Base-by-base conservation (phyloP, 2,113 vertebrate genomes). In the Acrocephalus kingi region DNA sequence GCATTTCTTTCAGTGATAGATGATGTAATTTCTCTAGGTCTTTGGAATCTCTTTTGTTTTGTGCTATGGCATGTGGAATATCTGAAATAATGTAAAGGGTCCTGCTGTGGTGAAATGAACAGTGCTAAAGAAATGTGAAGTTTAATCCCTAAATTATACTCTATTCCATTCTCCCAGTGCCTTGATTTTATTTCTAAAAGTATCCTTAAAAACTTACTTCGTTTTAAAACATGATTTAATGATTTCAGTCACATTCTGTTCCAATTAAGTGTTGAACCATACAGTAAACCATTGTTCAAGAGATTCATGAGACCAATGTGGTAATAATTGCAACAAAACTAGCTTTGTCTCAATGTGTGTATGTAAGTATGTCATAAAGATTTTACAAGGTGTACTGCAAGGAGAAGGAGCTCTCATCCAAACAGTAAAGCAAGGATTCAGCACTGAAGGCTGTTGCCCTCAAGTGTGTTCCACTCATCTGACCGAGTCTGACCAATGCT, bases 261-360 rank as follows among this genome's bases (percentile, higher is more conserved):
- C 81, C 76, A 74, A 41, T 86, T 89, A 84, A 87, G 25, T 77
- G 41, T 77, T 64, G 84, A 95, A 84, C 64, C 30, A 41, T 91
- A 95, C 82, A 97, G 90, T 89, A 62, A 91, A 35, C 30, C 49
- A 80, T 90, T 96, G 95, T 96, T 93, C 45, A 81, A 51, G 61
- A 79, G 55, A 64, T 87, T 93, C 39, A 25, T 55, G 66, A 92
- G 62, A 90, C 35, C 61, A n/a, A 3, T 24, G 45, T 78, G 87
- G 85, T 77, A 88, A 84, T 62, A 89, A 81, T 27, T 64, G 30
- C 51, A 87, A 90, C 93, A 96, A 73, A 91, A 63, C 54, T 41
- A 46, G 82, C 84, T 94, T 86, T 96, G 93, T 96, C 81, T 92
- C 54, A 7, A 3, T 89, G 25, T 84, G 31, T n/a, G 39, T 37